Percentiles rank a stretch among this genome's conserved stretches.
These are phyloP conservation scores for Lepidotrigona ventralis DNA, from an alignment of 1,140 invertebrate genomes.

Conservation along the genomic window DNA sequence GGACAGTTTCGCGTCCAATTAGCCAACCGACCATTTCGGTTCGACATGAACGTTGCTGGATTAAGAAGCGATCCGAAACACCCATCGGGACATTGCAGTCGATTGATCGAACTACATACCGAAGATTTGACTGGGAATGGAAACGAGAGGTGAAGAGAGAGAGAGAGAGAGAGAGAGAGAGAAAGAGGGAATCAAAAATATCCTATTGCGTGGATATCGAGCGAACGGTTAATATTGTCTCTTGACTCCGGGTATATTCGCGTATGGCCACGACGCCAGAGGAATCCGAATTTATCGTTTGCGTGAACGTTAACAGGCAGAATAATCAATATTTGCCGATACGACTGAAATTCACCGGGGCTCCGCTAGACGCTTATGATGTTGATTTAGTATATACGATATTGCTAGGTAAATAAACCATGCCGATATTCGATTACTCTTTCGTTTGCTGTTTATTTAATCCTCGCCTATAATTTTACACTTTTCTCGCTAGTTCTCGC, in stretches of 20 bases:
- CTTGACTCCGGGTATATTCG: neutral
- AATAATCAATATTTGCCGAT: conserved; percentile 46
- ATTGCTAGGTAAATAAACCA: conserved; percentile 13
- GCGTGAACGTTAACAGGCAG: conserved; percentile 25
- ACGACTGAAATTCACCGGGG: conserved; percentile 21
- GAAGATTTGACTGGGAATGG: neutral
- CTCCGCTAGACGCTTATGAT: conserved; percentile 29
- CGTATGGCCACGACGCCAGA: neutral
- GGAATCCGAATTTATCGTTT: conserved; percentile 38
- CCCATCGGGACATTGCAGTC: neutral
- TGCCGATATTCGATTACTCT: conserved; percentile 38
- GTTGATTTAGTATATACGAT: conserved; percentile 36
- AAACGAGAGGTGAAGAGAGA: neutral
- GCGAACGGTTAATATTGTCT: conserved; percentile 1
- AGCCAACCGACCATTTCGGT: neutral
- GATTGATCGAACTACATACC: neutral
- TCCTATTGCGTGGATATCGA: neutral
- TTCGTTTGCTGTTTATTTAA: conserved; percentile 32
- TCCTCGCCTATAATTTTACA: neutral
- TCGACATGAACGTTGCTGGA: neutral
- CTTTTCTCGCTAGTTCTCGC: neutral
- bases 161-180: neutral
- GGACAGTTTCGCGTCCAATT: conserved; percentile 36
- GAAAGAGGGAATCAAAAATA: neutral
- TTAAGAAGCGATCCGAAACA: neutral